Percentiles rank a stretch among this genome's conserved stretches.
phyloP scores from a whole-genome alignment of 1,140 invertebrate species.

The Papilio xuthus region DNA sequence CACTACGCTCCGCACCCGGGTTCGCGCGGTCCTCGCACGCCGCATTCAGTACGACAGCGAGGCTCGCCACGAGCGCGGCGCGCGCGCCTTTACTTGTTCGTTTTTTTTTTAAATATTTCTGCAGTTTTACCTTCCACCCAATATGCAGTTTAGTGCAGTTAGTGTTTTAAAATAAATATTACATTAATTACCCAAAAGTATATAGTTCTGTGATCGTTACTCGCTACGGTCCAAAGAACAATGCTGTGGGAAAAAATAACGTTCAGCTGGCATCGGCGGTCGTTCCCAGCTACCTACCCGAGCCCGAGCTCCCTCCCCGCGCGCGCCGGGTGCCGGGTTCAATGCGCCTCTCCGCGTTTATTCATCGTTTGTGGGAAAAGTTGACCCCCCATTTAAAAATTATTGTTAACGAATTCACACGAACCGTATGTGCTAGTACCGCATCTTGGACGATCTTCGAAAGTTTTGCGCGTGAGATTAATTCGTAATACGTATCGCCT shows the following conservation, averaged over 20 bases:
- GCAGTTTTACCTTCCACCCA: constrained; percentile 61
- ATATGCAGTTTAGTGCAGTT: constrained; percentile 60
- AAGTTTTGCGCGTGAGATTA: constrained; percentile 42
- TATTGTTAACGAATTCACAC: constrained; percentile 81
- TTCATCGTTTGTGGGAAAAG: constrained; percentile 81
- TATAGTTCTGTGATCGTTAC: constrained; percentile 60
- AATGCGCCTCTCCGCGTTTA: constrained; percentile 80
- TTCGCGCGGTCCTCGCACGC: constrained; percentile 66
- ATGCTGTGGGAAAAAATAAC: constrained; percentile 82
- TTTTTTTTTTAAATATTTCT: constrained; percentile 58
- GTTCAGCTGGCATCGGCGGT: constrained; percentile 80
- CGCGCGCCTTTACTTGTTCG: constrained; percentile 61
- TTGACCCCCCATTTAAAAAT: constrained; percentile 79
- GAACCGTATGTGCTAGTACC: constrained; percentile 65
- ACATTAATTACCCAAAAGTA: constrained; percentile 56
- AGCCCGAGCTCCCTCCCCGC: constrained; percentile 72
- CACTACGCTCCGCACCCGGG: constrained; percentile 61
- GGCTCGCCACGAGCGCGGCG: constrained; percentile 72
- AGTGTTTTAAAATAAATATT: constrained; percentile 48
- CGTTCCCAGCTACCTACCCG: constrained; percentile 80
- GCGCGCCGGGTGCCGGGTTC: constrained; percentile 76
- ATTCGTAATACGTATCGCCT: constrained; percentile 21
- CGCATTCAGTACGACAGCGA: constrained; percentile 68
- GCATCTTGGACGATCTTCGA: constrained; percentile 61
- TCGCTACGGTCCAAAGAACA: constrained; percentile 79